Evolutionary conservation across 2,113 vertebrate species (phyloP), one percentile per base, ranked within the genome.

Genomic region (Ondatra zibethicus): DNA sequence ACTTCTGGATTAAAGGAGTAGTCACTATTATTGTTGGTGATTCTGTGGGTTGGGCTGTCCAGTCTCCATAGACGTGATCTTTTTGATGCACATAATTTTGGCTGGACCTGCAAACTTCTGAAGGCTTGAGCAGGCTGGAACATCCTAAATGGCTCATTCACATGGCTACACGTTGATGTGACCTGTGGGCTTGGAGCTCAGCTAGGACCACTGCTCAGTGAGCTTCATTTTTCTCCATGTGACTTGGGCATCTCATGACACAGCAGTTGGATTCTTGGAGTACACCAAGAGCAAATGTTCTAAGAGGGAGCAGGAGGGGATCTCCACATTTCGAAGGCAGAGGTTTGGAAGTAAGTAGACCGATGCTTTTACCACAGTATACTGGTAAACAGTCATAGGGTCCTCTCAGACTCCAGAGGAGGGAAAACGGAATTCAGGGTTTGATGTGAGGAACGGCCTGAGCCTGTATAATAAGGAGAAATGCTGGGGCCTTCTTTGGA

Each of bases 1-100:
- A 68, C 14, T 19, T 63, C 1, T 33, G 68, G 42, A 13, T 91
- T 84, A 92, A 91, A 80, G 50, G 9, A 77, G 29, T 63, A 52
- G 72, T 63, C 1, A 31, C n/a, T 68, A 39, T 76, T 92, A 77
- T 89, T 70, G 90, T 87, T 88, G 39, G 72, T 47, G 75, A 75
- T 77, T 68, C 91, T 63, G 6, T 78, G 70, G 42, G 10, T 45
- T 72, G 9, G 42, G 4, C 17, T 76, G 5, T 72, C 58, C 84
- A 33, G 47, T 2, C 6, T 81, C 29, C 52, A 55, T 10, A 12
- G 11, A 5, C 1, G 0, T 61, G 4, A 42, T 84, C 36, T 75
- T 88, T 84, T 58, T 36, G 61, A 75, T 81, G 27, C 19, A 36
- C 31, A 50, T 65, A n/a, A 42, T 61, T 77, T 91, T 89, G 73